Conservation (phyloP, 2,113 vertebrate genomes). For the Rallus limicola region DNA sequence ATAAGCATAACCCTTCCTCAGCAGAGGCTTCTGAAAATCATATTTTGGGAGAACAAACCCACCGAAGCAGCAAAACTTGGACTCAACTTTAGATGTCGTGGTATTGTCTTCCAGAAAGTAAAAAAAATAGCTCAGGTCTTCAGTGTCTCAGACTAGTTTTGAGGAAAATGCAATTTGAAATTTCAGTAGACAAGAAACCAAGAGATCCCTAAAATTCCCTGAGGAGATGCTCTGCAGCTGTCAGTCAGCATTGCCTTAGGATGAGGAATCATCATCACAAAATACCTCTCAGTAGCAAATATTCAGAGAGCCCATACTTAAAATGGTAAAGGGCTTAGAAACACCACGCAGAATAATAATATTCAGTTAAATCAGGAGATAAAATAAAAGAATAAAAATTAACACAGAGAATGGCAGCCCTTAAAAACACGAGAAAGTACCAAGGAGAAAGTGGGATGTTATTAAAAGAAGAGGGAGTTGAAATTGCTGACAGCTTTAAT, state of each 20-base stretch:
- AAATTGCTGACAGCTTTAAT: slow-evolving; percentile 53
- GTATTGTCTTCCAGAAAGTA: not conserved
- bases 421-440: not conserved
- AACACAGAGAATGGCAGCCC: not conserved
- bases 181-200: not conserved
- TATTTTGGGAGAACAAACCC: not conserved
- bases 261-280: not conserved
- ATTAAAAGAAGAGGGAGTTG: not conserved
- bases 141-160: not conserved
- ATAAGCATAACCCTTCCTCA: not conserved
- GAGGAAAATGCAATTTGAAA: not conserved
- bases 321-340: not conserved
- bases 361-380: not conserved
- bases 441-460: not conserved
- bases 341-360: not conserved
- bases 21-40: not conserved
- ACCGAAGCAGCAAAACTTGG: not conserved
- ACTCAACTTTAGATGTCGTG: not conserved
- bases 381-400: not conserved
- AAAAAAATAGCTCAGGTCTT: not conserved
- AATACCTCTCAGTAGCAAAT: not conserved
- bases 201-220: not conserved
- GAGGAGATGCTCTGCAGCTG: not conserved
- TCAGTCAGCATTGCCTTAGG: not conserved
- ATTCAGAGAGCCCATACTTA: not conserved